Evolutionary conservation across 2,888 invertebrate genomes (phyloP).

Genomic region (Noctua janthina): DNA sequence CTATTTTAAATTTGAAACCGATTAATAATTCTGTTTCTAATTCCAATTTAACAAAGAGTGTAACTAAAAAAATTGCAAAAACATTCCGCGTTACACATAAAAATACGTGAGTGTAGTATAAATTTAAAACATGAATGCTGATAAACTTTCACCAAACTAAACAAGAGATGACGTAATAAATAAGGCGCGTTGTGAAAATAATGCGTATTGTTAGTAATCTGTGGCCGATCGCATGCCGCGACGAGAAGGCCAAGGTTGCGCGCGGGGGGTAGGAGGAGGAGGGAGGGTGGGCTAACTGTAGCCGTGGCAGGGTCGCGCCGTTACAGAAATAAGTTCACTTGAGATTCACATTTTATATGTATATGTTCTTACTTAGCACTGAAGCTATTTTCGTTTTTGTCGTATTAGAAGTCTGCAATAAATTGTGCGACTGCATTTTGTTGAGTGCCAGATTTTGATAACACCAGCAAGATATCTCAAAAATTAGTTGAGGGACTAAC

Average conservation of each 20-base stretch:
- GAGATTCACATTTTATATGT: slow-evolving; percentile 38
- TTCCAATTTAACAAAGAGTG: not conserved
- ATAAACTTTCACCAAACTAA: slow-evolving; percentile 61
- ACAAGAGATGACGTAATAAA: slow-evolving; percentile 58
- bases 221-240: slow-evolving; percentile 67
- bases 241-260: slow-evolving; percentile 80
- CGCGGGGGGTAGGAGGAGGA: slow-evolving; percentile 56
- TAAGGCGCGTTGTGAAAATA: slow-evolving; percentile 59
- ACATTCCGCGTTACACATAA: not conserved
- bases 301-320: slow-evolving; percentile 53
- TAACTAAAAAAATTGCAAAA: not conserved
- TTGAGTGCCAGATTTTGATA: not conserved
- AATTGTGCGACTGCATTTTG: not conserved
- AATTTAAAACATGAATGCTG: slow-evolving; percentile 26
- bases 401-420: not conserved
- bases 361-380: slow-evolving; percentile 12
- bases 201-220: slow-evolving; percentile 64
- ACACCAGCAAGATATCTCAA: not conserved
- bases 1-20: not conserved
- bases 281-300: slow-evolving; percentile 66
- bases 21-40: not conserved
- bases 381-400: slow-evolving; percentile 4
- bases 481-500: not conserved
- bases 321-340: slow-evolving; percentile 53
- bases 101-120: not conserved